Percentiles rank a stretch among this genome's conserved stretches.
Evolutionary conservation across 2,888 invertebrate genomes (phyloP).

Genomic region (Hypolimnas misippus): DNA sequence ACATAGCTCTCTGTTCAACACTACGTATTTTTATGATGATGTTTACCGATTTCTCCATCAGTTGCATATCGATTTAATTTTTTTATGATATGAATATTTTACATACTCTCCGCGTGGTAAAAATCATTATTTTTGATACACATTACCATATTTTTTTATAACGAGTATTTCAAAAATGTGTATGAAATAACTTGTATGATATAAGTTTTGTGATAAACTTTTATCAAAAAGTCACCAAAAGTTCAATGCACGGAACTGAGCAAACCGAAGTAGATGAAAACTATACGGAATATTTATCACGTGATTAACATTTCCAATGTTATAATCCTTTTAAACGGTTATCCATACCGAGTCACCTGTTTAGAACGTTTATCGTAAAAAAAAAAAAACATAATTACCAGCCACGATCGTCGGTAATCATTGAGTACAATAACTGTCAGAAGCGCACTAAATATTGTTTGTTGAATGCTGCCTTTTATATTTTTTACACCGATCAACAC

Average conservation of each 20-base stretch:
- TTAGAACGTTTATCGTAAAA: conserved; percentile 52
- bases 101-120: too few species aligned
- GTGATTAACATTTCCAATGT: conserved; percentile 10
- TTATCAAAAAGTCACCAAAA: not conserved
- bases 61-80: too few species aligned
- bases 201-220: not conserved
- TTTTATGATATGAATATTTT: too few species aligned
- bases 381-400: conserved; percentile 68
- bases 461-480: conserved; percentile 77
- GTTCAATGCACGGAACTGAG: not conserved
- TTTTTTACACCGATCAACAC: conserved; percentile 79
- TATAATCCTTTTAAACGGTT: conserved; percentile 48
- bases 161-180: too few species aligned
- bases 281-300: not conserved
- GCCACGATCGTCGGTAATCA: conserved; percentile 76
- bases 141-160: too few species aligned
- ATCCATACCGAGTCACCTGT: conserved; percentile 65
- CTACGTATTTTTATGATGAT: too few species aligned
- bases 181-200: too few species aligned
- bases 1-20: too few species aligned
- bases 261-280: not conserved
- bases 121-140: too few species aligned
- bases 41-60: too few species aligned
- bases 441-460: conserved; percentile 82
- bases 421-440: conserved; percentile 81